phyloP scores from a whole-genome alignment of 2,888 invertebrate genomes.

The Agrochola lota region DNA sequence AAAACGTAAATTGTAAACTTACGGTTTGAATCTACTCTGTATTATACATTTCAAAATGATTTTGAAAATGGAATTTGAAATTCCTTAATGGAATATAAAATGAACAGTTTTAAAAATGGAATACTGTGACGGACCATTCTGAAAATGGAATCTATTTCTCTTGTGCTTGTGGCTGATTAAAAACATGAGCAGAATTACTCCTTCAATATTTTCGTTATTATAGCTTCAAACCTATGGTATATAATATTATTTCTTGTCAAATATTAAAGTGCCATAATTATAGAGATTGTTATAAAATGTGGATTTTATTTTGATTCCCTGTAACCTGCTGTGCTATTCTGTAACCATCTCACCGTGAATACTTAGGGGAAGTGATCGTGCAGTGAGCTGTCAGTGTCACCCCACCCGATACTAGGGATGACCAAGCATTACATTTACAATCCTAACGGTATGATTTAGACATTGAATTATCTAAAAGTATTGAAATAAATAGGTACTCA shows the following conservation, averaged over 20 bases:
- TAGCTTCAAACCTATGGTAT: conserved; percentile 73
- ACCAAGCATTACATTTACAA: no score
- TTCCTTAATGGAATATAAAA: conserved; percentile 25
- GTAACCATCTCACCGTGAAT: no score
- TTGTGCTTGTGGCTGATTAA: conserved; percentile 57
- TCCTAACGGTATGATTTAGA: no score
- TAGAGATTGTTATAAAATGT: conserved; percentile 79
- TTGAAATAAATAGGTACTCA: no score
- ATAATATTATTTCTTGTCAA: conserved; percentile 72
- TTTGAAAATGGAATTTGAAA: conserved; percentile 16
- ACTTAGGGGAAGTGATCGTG: no score
- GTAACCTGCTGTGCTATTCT: no score
- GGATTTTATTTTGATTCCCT: conserved; percentile 66
- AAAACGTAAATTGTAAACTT: conserved; percentile 52
- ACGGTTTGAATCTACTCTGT: conserved; percentile 58
- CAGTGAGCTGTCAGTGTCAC: no score
- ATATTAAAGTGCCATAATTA: conserved; percentile 84
- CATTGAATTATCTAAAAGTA: no score
- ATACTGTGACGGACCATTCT: conserved; percentile 29
- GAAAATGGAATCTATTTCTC: conserved; percentile 35
- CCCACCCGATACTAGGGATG: no score
- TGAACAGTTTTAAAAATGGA: conserved; percentile 29
- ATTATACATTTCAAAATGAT: conserved; percentile 33
- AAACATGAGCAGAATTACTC: conserved; percentile 40
- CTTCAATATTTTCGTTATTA: conserved; percentile 53